A percentile compares a stretch with the other conserved stretches of the same genome.
Conservation (phyloP, 2,113 vertebrate genomes). For the Paedocypris sp. region DNA sequence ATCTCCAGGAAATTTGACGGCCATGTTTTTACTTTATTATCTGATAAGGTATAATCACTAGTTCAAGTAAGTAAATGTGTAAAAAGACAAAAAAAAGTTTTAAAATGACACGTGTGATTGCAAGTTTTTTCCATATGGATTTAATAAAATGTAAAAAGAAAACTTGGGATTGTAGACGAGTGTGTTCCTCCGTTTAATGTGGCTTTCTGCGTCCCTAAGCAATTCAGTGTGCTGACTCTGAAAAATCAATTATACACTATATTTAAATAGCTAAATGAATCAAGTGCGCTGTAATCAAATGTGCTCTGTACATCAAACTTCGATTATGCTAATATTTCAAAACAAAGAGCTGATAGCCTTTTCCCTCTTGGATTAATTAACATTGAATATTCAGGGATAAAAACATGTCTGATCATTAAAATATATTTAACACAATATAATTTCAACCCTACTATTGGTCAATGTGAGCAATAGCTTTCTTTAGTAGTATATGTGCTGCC, state of each 20-base stretch:
- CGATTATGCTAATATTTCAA: neutral
- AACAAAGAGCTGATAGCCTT: no score
- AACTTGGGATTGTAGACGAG: neutral
- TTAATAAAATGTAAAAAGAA: constrained; percentile 34
- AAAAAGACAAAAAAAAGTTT: constrained; percentile 3
- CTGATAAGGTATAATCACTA: neutral
- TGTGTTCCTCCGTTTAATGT: neutral
- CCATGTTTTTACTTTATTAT: no score
- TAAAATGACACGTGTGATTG: constrained; percentile 13
- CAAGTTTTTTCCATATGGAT: constrained; percentile 19
- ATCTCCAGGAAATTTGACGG: constrained; percentile 1
- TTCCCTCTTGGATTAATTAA: no score
- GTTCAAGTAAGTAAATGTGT: constrained; percentile 13
- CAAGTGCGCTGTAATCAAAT: neutral
- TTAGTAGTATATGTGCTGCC: no score
- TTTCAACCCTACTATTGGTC: no score
- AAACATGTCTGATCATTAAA: no score
- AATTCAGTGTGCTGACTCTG: constrained; percentile 2
- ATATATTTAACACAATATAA: no score
- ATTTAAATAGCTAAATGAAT: constrained; percentile 6
- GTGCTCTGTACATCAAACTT: neutral
- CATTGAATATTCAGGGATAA: no score
- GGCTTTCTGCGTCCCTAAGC: constrained; percentile 10
- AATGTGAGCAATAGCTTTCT: no score
- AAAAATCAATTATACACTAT: constrained; percentile 18